phyloP scores from a whole-genome alignment of 1,140 invertebrate species.

The Chironomus striatipennis region DNA sequence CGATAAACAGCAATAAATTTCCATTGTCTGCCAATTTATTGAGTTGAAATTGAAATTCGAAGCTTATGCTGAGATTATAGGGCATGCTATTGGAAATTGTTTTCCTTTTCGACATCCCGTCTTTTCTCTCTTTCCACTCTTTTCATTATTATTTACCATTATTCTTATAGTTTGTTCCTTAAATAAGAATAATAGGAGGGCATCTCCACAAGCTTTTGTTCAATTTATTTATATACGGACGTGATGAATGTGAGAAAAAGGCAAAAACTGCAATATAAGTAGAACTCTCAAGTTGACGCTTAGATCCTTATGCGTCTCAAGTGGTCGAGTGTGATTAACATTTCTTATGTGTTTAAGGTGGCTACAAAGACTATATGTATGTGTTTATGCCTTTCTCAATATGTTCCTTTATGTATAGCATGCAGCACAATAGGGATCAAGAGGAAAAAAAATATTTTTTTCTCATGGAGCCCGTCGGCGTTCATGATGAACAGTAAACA shows the following conservation, averaged over 20 bases:
- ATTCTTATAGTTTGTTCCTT: neutral
- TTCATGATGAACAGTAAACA: neutral
- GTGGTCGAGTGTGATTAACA: neutral
- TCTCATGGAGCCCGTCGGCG: no score
- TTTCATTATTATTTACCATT: neutral
- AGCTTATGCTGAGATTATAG: conserved; percentile 1
- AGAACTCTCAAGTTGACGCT: neutral
- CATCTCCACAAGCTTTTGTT: neutral
- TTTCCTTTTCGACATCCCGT: neutral
- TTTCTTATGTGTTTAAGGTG: neutral
- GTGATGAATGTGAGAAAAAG: neutral
- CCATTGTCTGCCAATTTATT: conserved; percentile 2
- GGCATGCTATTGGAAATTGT: neutral
- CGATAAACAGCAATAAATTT: conserved; percentile 14
- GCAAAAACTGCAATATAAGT: neutral
- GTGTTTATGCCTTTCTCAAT: neutral
- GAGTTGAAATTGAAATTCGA: conserved; percentile 5
- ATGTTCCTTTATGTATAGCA: no score
- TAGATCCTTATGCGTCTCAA: neutral
- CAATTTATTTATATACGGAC: conserved; percentile 8
- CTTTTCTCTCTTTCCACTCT: neutral
- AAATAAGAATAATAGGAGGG: neutral
- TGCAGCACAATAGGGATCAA: no score
- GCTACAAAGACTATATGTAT: neutral
- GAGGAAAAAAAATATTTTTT: no score